A percentile compares a stretch with the other conserved stretches of the same genome.
Evolutionary conservation across 2,888 invertebrate genomes (phyloP).

Genomic region (Glyphotaelius pellucidus): DNA sequence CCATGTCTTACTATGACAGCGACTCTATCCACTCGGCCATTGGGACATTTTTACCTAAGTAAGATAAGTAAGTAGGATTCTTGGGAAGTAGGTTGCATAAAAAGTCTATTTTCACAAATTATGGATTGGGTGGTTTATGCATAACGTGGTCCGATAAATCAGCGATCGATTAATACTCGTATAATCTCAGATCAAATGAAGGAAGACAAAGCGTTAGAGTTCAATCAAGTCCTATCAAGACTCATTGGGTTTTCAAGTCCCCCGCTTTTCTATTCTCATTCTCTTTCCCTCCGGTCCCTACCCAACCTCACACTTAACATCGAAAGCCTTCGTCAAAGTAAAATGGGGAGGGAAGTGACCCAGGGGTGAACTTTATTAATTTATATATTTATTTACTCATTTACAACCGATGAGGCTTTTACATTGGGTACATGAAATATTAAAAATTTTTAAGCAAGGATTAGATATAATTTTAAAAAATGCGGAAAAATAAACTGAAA

Average conservation of each 20-base stretch:
- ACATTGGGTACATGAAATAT: no score
- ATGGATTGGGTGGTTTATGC: no score
- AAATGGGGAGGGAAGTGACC: conserved; percentile 23
- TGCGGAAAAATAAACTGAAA: no score
- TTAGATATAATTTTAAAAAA: no score
- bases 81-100: no score
- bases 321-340: background rate
- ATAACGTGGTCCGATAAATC: background rate
- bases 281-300: background rate
- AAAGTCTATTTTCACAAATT: no score
- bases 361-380: background rate
- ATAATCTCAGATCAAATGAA: conserved; percentile 40
- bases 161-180: background rate
- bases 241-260: conserved; percentile 16
- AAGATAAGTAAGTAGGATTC: no score
- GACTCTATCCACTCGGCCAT: no score
- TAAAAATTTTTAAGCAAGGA: no score
- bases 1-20: no score
- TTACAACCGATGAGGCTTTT: no score
- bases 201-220: conserved; percentile 46
- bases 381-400: background rate
- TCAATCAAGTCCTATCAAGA: conserved; percentile 50
- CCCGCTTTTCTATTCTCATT: background rate
- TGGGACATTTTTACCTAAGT: no score
- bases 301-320: background rate